phyloP scores from a whole-genome alignment of 2,797 vertebrate genomes.

The Melanotaenia boesemani region DNA sequence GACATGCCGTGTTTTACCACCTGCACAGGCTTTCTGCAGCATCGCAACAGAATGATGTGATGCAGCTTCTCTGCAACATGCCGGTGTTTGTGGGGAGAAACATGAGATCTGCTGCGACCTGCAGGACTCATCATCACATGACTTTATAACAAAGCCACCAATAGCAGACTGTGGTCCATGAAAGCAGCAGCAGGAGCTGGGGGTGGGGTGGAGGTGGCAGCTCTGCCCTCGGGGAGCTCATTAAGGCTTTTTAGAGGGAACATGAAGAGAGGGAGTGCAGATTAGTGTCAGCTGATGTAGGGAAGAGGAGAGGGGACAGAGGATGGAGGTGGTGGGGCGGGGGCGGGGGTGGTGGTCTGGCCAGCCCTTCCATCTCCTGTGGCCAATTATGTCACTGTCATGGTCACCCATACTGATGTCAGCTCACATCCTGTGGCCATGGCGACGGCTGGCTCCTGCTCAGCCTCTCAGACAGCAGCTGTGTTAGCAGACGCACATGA shows the following conservation, averaged over 20 bases:
- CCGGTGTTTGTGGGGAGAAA: background rate
- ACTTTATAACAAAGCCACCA: slow-evolving; percentile 6
- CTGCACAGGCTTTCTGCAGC: too few relatives aligned
- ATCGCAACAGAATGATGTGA: too few relatives aligned
- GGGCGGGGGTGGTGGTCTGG: too few relatives aligned
- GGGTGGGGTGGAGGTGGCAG: slow-evolving; percentile 24
- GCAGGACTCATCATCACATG: background rate
- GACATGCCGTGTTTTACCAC: background rate
- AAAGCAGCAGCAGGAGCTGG: slow-evolving; percentile 7
- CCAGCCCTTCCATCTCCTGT: slow-evolving; percentile 55
- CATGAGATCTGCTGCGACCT: background rate
- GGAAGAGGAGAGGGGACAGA: slow-evolving; percentile 38
- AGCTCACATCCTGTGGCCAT: slow-evolving; percentile 55
- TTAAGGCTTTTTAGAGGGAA: slow-evolving; percentile 65
- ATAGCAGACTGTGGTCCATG: slow-evolving; percentile 15
- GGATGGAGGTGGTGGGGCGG: slow-evolving; percentile 44
- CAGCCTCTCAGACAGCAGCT: slow-evolving; percentile 56
- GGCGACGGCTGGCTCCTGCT: slow-evolving; percentile 50
- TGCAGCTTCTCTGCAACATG: background rate
- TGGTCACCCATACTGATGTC: slow-evolving; percentile 50
- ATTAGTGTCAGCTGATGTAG: slow-evolving; percentile 57
- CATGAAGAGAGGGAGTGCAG: slow-evolving; percentile 60
- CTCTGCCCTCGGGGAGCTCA: slow-evolving; percentile 74
- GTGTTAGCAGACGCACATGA: slow-evolving; percentile 42
- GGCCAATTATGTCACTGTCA: slow-evolving; percentile 68